phyloP scores from a whole-genome alignment of 2,113 vertebrate genomes.

The Erpornis zantholeuca region DNA sequence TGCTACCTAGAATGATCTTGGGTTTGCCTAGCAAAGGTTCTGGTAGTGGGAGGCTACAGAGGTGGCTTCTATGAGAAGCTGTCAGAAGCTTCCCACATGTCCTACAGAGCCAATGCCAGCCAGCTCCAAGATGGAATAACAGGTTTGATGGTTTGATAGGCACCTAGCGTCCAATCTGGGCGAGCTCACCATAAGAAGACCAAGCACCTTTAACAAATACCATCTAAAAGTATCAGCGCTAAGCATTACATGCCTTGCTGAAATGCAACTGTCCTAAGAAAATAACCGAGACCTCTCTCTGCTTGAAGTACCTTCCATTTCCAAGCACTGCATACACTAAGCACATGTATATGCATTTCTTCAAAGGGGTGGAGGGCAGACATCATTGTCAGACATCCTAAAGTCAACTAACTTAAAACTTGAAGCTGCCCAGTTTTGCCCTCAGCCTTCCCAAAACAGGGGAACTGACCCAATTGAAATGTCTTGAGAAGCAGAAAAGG shows the following conservation, averaged over 20 bases:
- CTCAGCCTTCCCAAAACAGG: not conserved
- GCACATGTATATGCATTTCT: not conserved
- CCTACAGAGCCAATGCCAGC: not conserved
- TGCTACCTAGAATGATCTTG: not conserved
- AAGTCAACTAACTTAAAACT: not conserved
- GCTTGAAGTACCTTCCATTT: not conserved
- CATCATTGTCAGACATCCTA: not conserved
- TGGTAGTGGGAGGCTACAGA: not conserved
- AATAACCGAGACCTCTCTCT: not conserved
- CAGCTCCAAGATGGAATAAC: not conserved
- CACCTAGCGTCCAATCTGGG: not conserved
- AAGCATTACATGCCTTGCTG: not conserved
- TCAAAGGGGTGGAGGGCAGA: not conserved
- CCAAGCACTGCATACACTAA: not conserved
- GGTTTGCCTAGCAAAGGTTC: not conserved
- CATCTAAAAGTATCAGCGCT: not conserved
- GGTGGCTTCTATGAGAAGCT: not conserved
- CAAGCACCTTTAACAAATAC: not conserved
- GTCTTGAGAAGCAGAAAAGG: not conserved
- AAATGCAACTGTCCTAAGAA: not conserved
- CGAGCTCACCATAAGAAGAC: not conserved
- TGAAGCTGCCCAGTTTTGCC: not conserved
- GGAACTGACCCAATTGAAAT: not conserved
- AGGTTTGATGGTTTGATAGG: not conserved
- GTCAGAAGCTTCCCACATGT: not conserved